phyloP scores from a whole-genome alignment of 2,888 invertebrate species.

The Nezara viridula region DNA sequence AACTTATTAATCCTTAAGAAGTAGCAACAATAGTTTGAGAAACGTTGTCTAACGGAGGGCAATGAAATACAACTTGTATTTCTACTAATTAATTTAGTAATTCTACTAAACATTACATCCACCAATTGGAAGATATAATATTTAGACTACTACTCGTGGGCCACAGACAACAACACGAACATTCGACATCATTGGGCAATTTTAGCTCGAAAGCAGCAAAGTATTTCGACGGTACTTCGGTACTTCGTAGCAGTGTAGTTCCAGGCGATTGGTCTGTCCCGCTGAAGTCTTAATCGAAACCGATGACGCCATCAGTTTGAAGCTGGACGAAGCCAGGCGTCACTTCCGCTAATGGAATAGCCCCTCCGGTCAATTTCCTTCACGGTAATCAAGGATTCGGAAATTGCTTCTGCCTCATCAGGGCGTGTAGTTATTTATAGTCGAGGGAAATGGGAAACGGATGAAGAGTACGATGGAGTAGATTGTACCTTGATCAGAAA shows the following conservation, averaged over 20 bases:
- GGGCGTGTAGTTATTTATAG: background rate
- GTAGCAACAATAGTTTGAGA: too few relatives aligned
- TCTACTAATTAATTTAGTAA: too few relatives aligned
- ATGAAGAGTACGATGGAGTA: background rate
- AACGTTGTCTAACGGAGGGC: too few relatives aligned
- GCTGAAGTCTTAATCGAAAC: background rate
- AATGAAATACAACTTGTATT: too few relatives aligned
- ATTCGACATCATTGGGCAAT: too few relatives aligned
- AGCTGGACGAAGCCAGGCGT: background rate
- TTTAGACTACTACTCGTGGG: too few relatives aligned
- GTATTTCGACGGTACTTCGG: too few relatives aligned
- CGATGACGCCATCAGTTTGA: background rate
- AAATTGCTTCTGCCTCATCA: background rate
- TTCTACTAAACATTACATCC: too few relatives aligned
- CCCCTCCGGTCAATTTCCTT: conserved; percentile 4
- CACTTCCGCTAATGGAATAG: conserved; percentile 6
- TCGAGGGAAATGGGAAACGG: background rate
- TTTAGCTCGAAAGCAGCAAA: too few relatives aligned
- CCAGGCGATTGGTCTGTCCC: background rate
- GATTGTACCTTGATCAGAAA: background rate
- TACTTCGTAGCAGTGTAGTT: background rate
- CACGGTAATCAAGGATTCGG: background rate
- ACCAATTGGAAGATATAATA: too few relatives aligned
- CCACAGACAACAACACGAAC: too few relatives aligned
- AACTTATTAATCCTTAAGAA: too few relatives aligned